Conservation (phyloP, 2,797 vertebrate species). For the Hypotaenidia okinawae region DNA sequence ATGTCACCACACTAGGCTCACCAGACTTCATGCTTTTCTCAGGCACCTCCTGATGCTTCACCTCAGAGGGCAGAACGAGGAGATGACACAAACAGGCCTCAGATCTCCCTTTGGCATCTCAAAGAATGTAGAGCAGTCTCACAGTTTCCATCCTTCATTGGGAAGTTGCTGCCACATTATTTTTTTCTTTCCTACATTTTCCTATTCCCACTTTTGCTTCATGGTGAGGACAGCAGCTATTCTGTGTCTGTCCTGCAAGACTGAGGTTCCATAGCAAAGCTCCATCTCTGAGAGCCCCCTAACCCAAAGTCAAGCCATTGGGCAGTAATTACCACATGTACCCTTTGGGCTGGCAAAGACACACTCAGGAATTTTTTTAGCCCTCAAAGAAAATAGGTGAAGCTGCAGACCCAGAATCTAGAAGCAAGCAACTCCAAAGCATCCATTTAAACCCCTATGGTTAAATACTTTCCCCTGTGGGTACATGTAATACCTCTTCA, state of each 20-base stretch:
- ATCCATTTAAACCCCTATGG: background rate
- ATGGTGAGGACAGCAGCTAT: background rate
- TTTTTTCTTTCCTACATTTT: background rate
- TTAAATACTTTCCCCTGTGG: background rate
- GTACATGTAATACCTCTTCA: background rate
- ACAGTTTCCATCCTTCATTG: background rate
- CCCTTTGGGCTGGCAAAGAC: background rate
- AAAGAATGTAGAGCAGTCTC: background rate
- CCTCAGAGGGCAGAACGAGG: background rate
- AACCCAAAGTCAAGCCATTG: rapidly evolving
- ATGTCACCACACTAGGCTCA: background rate
- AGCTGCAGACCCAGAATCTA: background rate
- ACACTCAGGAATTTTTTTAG: background rate
- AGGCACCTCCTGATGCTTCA: background rate
- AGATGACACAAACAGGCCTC: background rate
- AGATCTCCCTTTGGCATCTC: background rate
- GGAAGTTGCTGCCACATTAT: background rate
- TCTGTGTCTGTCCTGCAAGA: background rate
- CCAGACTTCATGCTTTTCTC: background rate
- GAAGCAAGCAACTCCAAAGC: background rate
- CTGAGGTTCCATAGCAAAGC: background rate
- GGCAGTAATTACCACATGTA: background rate
- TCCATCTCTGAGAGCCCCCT: background rate
- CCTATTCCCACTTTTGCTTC: background rate
- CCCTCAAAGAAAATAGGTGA: background rate